phyloP scores from a whole-genome alignment of 2,888 invertebrate genomes.

The Belgica antarctica region DNA sequence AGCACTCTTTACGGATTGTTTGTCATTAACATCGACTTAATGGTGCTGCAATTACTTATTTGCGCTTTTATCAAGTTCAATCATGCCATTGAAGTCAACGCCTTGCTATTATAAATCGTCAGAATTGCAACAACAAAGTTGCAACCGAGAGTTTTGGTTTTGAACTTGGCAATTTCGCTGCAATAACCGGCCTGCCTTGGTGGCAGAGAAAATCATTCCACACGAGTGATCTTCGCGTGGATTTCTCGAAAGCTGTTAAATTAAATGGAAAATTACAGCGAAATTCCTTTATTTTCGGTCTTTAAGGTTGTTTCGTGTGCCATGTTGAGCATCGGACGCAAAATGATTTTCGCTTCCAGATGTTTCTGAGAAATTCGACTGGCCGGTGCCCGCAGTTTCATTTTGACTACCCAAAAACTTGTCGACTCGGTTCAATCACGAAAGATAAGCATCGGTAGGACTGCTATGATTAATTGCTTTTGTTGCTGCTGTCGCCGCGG shows the following conservation, averaged over 20 bases:
- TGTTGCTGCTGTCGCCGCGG: background rate
- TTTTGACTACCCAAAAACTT: background rate
- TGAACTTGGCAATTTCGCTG: background rate
- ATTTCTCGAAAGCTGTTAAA: slow-evolving; percentile 33
- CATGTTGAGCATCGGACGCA: background rate
- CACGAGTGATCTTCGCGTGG: background rate
- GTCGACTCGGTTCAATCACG: background rate
- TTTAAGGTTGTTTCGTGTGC: background rate
- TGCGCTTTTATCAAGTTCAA: no score
- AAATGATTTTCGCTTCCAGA: background rate
- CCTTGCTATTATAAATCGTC: no score
- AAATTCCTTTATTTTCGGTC: slow-evolving; percentile 1
- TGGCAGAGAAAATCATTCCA: slow-evolving; percentile 13
- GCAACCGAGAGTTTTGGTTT: background rate
- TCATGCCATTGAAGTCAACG: no score
- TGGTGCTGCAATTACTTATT: background rate
- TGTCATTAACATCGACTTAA: background rate
- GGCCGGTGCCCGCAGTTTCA: no score
- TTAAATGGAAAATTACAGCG: slow-evolving; percentile 33
- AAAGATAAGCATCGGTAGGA: background rate
- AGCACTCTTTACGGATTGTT: background rate
- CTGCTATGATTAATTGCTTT: background rate
- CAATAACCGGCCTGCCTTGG: background rate
- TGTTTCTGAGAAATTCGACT: background rate
- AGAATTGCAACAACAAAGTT: background rate